A percentile compares a stretch with the other conserved stretches of the same genome.
These are phyloP conservation scores for Nomada ferruginata DNA, from an alignment of 2,888 invertebrate species.

Conservation along the genomic window DNA sequence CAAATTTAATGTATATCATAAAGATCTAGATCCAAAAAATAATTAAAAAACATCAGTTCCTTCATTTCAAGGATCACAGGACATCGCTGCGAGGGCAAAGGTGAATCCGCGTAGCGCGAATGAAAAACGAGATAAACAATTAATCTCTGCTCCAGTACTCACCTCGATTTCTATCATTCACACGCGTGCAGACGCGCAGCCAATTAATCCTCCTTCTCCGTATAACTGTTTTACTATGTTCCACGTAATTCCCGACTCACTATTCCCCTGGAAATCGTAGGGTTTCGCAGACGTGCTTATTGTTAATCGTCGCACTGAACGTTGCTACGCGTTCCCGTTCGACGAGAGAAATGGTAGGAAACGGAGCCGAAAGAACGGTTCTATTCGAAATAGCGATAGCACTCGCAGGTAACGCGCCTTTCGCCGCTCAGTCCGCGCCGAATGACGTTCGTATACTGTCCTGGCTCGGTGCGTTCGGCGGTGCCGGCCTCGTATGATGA, in stretches of 20 bases:
- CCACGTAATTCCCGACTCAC: conserved; percentile 19
- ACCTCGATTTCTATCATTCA: conserved; percentile 59
- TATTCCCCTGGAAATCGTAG: conserved; percentile 7
- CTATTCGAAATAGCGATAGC: conserved; percentile 43
- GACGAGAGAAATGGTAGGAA: neutral
- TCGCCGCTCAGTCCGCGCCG: conserved; percentile 69
- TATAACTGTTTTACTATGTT: conserved; percentile 6
- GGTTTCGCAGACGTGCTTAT: neutral
- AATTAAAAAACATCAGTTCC: neutral
- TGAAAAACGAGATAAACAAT: neutral
- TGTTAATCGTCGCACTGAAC: conserved; percentile 24
- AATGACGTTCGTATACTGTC: conserved; percentile 74
- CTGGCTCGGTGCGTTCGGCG: conserved; percentile 66
- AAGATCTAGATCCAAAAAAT: neutral
- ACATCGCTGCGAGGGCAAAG: neutral
- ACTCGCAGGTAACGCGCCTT: conserved; percentile 53
- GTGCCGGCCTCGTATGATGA: conserved; percentile 73
- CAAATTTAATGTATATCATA: neutral
- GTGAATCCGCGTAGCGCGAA: neutral
- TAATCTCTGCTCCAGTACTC: conserved; percentile 18
- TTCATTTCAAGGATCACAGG: neutral
- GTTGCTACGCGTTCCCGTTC: neutral
- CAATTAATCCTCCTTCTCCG: conserved; percentile 40
- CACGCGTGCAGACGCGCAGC: conserved; percentile 45
- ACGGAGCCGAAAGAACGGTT: neutral